Conservation (phyloP, 37 sponge, comb jelly and placozoan genomes). For the Hormiphora californensis region DNA sequence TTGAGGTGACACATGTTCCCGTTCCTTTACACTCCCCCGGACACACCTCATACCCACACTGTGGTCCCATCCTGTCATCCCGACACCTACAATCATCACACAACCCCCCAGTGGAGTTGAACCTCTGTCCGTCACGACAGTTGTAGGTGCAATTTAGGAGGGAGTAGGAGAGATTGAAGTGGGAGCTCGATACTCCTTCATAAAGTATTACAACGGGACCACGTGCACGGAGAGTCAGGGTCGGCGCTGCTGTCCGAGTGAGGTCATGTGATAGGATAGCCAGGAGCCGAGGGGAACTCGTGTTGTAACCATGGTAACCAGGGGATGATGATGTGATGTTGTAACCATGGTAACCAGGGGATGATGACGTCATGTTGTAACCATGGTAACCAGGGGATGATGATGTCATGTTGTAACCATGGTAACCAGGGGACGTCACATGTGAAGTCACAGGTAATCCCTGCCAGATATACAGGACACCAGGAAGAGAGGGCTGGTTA, state of each 20-base stretch:
- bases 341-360: no score
- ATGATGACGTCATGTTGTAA: no score
- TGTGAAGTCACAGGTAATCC: background rate
- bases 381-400: no score
- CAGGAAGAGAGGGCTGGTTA: background rate
- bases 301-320: background rate
- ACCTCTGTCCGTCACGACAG: conserved; percentile 8
- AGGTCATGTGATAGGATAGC: background rate
- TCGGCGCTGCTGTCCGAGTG: no score
- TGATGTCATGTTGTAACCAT: no score
- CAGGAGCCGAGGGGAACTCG: background rate
- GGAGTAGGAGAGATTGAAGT: conserved; percentile 29
- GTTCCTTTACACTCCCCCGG: background rate
- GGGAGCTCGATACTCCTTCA: background rate
- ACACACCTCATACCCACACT: background rate
- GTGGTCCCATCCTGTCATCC: conserved; percentile 10
- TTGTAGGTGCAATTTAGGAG: conserved; percentile 13
- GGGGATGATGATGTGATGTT: no score
- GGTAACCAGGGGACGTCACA: no score
- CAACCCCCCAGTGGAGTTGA: background rate
- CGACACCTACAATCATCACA: background rate
- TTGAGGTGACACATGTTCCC: no score
- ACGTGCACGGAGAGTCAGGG: background rate
- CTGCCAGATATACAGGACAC: conserved; percentile 29
- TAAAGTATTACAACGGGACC: background rate